Base-by-base conservation (phyloP, 2,888 invertebrate species). In the Cheilosia vulpina region DNA sequence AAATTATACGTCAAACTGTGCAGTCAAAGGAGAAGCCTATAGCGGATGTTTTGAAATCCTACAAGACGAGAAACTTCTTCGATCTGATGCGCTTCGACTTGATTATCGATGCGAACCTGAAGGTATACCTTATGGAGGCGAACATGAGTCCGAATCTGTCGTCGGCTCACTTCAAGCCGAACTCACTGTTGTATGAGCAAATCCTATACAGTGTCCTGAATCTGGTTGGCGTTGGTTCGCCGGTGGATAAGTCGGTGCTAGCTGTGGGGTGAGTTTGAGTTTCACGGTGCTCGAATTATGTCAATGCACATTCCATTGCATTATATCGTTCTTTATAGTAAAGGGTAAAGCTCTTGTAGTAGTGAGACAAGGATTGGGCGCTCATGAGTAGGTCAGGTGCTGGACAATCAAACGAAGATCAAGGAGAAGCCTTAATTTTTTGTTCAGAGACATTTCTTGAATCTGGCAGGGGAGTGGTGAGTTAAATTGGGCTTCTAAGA, bases 141-240 rank as follows among this genome's bases (percentile, higher is more conserved):
- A 99, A 99, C 90, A 99, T 99, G 99, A 98, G 98, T 15, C 99
- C 99, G 0, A 99, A 99, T 93, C 93, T 99, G 77, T 98, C 98
- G 0, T 98, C 98, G 0, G 96, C 96, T 0, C 98, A 99, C 92
- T 99, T 96, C 91, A 95, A 96, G n/a, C 96, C 95, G 0, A 99
- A 99, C 92, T 94, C 94, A 85, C 91, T 97, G 34, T 92, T 99
- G 0, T 99, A 99, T 89, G 97, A 98, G 89, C 98, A 99, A 93
- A 96, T 99, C 0, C 89, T 99, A 13, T 98, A 96, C 91, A 97
- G 96, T 92, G 90, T 97, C 34, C 94, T 98, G 69, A 94, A 95
- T 27, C 90, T 99, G 45, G 94, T 97, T 7, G 98, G 98, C 0
- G 92, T 98, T 13, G 94, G 94, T 4, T 93, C 93, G 69, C 91